These are phyloP conservation scores for Poecilia wingei DNA, from an alignment of 2,797 vertebrate genomes.

Conservation along the genomic window DNA sequence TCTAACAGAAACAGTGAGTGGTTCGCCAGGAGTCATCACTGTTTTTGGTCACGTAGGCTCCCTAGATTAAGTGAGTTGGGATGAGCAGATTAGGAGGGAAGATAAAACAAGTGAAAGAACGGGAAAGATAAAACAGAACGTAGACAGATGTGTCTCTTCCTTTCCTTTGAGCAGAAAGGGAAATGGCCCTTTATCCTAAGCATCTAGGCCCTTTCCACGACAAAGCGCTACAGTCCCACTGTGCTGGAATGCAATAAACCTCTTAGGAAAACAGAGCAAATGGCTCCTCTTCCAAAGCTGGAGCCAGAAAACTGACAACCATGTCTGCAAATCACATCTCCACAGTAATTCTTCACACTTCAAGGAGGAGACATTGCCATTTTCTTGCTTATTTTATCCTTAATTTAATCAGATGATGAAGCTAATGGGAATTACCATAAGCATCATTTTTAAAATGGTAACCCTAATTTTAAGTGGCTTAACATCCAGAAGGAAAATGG, in stretches of 20 bases:
- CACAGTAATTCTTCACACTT: conserved; percentile 65
- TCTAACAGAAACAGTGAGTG: conserved; percentile 17
- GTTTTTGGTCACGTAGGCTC: conserved; percentile 57
- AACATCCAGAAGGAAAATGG: conserved; percentile 59
- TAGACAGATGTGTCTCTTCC: conserved; percentile 14
- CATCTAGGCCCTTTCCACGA: conserved; percentile 32
- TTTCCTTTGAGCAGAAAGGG: conserved; percentile 36
- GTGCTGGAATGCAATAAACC: conserved; percentile 28
- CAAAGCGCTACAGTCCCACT: conserved; percentile 41
- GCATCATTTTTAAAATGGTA: conserved; percentile 62
- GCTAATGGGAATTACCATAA: conserved; percentile 58
- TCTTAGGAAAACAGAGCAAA: conserved; percentile 30
- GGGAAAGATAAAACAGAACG: conserved; percentile 23
- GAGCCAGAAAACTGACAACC: conserved; percentile 72
- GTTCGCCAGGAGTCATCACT: conserved; percentile 57
- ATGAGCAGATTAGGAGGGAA: conserved; percentile 26
- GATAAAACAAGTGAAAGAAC: conserved; percentile 12
- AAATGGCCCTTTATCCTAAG: conserved; percentile 43
- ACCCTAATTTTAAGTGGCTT: conserved; percentile 67
- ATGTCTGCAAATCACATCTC: conserved; percentile 75
- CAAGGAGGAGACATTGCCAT: conserved; percentile 46
- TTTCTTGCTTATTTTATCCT: conserved; percentile 60
- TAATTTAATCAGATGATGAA: conserved; percentile 63
- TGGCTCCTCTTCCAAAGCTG: conserved; percentile 52
- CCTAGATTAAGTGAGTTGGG: conserved; percentile 65